Evolutionary conservation across 2,113 vertebrate species (phyloP), one percentile per base, ranked within the genome.

Genomic region (Charadrius vociferus): DNA sequence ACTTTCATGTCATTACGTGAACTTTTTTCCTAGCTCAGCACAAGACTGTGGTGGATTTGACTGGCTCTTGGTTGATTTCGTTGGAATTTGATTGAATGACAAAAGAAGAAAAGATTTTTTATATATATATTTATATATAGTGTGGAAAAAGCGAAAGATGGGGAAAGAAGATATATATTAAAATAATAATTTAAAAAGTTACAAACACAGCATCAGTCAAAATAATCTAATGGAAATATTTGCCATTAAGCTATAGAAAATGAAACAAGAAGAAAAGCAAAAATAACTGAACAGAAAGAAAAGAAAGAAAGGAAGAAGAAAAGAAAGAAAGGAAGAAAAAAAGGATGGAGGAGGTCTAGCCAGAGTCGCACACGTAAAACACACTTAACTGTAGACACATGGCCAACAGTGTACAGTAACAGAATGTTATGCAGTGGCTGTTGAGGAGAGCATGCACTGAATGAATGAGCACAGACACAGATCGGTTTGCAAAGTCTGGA

Each of bases 61-160:
- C 98, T 98, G 98, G 98, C 98, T 98, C 98, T 98, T 98, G 98
- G 98, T 98, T 98, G 98, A 97, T 97, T 94, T 96, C 97, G 98
- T 99, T 98, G 98, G 98, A 98, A 98, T 98, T 99, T 98, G 98
- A 98, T 98, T 98, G 98, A 99, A 98, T 98, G 98, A 98, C 98
- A 99, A 99, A 99, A 99, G 98, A 98, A 98, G 98, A 98, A 43
- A 43, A 43, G 41, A 43, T 43, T 43, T 43, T 43, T 97, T 97
- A 52, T 52, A 52, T 13, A 52, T 27, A 52, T 30, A 55, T 55
- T 39, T 63, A 63, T 63, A 63, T 63, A 63, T 29, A 39, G 62
- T 63, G 62, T 63, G 62, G 62, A 63, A 63, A 63, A 63, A 41
- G 62, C 26, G 62, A 63, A 63, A 63, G 61, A 26, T 63, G 37